These are phyloP conservation scores for Steatocranus sp. DNA, from an alignment of 2,797 vertebrate species.

Conservation along the genomic window DNA sequence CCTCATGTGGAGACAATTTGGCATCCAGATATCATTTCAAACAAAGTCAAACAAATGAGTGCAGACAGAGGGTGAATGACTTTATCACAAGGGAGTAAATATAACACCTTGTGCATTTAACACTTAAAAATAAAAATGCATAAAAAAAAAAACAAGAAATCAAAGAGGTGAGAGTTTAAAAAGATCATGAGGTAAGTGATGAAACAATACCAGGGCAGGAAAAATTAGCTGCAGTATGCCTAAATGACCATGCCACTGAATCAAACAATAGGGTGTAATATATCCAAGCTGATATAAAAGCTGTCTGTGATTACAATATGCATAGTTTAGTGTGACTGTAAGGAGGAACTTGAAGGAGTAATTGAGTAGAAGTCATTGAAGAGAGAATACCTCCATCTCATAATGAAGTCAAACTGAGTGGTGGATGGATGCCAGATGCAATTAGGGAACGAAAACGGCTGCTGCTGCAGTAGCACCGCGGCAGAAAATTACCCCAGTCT, in stretches of 20 bases:
- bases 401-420: constrained; percentile 71
- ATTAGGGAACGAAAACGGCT: constrained; percentile 67
- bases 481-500: constrained; percentile 62
- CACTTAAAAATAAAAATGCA: constrained; percentile 1
- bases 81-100: neutral
- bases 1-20: neutral
- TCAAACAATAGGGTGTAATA: constrained; percentile 51
- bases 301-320: constrained; percentile 56
- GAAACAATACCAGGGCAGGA: constrained; percentile 39
- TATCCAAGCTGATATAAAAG: constrained; percentile 46
- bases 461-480: constrained; percentile 51
- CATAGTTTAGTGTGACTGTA: constrained; percentile 62
- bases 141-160: constrained; percentile 14
- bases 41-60: neutral
- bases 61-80: neutral
- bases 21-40: neutral
- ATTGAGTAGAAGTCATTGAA: constrained; percentile 70
- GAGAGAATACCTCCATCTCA: constrained; percentile 70
- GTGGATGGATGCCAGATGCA: constrained; percentile 72
- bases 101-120: neutral
- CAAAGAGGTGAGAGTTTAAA: constrained; percentile 17
- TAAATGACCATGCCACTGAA: constrained; percentile 38
- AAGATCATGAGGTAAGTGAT: constrained; percentile 15
- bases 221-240: constrained; percentile 35
- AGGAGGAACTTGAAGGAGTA: constrained; percentile 56